phyloP scores from a whole-genome alignment of 2,888 invertebrate species.

The Caenorhabditis plicata region DNA sequence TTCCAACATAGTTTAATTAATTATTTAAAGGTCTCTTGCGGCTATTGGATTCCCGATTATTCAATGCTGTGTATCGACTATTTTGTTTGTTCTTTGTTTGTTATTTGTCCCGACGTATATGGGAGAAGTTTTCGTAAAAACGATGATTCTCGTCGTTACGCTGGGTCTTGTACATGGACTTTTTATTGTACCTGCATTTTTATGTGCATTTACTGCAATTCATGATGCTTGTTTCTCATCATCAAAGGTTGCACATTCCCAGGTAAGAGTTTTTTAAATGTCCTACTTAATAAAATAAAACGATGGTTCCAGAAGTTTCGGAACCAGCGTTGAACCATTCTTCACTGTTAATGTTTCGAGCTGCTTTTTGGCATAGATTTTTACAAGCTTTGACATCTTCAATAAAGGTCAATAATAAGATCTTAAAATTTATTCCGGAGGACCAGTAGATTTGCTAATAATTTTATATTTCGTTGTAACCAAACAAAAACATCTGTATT shows the following conservation, averaged over 20 bases:
- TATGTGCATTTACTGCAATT: slow-evolving; percentile 56
- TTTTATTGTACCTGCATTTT: slow-evolving; percentile 55
- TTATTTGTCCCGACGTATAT: slow-evolving; percentile 58
- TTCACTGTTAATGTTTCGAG: too few species aligned
- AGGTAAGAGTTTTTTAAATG: slow-evolving; percentile 9
- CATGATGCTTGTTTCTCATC: slow-evolving; percentile 21
- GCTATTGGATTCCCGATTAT: slow-evolving; percentile 60
- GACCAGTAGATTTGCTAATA: too few species aligned
- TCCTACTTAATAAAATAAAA: background rate
- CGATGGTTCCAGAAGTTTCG: too few species aligned
- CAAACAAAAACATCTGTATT: background rate
- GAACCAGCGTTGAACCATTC: too few species aligned
- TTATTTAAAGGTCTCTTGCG: slow-evolving; percentile 42
- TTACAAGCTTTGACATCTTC: too few species aligned
- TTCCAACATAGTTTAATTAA: background rate
- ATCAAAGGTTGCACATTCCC: slow-evolving; percentile 23
- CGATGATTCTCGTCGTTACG: slow-evolving; percentile 60
- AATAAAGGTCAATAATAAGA: too few species aligned
- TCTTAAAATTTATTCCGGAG: too few species aligned
- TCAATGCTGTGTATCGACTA: slow-evolving; percentile 59
- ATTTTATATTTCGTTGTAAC: too few species aligned
- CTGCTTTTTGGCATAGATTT: too few species aligned
- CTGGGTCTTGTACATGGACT: slow-evolving; percentile 59
- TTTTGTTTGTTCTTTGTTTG: slow-evolving; percentile 56
- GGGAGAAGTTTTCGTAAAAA: slow-evolving; percentile 62